These are phyloP conservation scores for Atta texana DNA, from an alignment of 1,140 invertebrate genomes.

Conservation along the genomic window DNA sequence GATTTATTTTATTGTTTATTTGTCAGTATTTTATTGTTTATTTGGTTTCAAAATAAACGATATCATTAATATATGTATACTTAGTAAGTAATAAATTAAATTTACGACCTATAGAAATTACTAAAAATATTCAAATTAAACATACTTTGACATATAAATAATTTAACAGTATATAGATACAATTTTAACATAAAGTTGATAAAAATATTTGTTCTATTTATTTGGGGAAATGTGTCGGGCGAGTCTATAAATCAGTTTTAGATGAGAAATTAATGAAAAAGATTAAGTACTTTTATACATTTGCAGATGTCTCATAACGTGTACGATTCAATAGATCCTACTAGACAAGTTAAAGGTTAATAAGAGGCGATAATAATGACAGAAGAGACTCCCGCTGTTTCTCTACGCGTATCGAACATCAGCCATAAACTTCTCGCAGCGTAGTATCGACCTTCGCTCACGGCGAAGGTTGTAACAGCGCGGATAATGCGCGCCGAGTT, in stretches of 20 bases:
- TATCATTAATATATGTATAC: too few species aligned
- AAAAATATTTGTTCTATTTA: neutral
- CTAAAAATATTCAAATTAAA: too few species aligned
- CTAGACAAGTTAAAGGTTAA: neutral
- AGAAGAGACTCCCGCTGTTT: constrained; percentile 16
- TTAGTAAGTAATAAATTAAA: too few species aligned
- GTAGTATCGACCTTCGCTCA: constrained; percentile 38
- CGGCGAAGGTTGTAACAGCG: constrained; percentile 35
- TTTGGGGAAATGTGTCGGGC: neutral
- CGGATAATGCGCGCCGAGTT: constrained; percentile 29
- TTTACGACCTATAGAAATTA: too few species aligned
- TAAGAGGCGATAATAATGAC: constrained; percentile 6
- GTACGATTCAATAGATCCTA: neutral
- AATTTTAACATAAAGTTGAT: neutral
- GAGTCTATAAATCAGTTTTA: neutral
- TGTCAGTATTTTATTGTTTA: neutral
- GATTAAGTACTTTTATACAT: neutral
- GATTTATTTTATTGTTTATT: neutral
- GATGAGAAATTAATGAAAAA: neutral
- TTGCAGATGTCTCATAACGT: neutral
- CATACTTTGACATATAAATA: too few species aligned
- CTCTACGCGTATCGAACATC: constrained; percentile 27
- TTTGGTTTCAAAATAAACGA: neutral
- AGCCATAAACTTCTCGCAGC: constrained; percentile 17
- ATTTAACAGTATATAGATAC: neutral